These are phyloP conservation scores for Oscheius sp. DNA, from an alignment of 2,888 invertebrate species.

Conservation along the genomic window DNA sequence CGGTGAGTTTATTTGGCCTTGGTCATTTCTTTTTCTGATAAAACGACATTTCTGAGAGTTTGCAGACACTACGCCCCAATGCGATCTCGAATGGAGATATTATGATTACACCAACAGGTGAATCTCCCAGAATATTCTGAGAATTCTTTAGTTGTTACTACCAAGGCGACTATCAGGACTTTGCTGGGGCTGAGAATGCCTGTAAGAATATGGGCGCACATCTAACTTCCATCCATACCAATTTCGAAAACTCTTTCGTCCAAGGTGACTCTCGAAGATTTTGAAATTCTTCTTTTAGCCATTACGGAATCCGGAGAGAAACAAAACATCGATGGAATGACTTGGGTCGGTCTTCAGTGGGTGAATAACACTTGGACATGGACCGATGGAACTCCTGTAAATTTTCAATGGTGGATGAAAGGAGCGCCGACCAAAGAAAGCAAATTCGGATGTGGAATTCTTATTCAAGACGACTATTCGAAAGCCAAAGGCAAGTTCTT, in stretches of 20 bases:
- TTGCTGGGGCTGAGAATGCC: neutral
- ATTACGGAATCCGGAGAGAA: constrained; percentile 20
- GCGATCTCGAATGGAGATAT: neutral
- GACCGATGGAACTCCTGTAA: constrained; percentile 18
- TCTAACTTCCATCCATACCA: constrained; percentile 6
- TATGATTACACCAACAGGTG: neutral
- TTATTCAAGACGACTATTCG: neutral
- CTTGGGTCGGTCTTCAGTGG: constrained; percentile 19
- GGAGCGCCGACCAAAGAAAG: neutral
- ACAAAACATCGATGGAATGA: constrained; percentile 24
- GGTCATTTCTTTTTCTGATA: too few relatives aligned
- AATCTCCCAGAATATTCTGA: too few relatives aligned
- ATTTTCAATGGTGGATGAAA: constrained; percentile 14
- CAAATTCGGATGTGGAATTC: constrained; percentile 1
- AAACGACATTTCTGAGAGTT: too few relatives aligned
- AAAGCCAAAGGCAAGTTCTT: too few relatives aligned
- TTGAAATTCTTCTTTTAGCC: neutral
- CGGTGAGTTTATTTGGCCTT: neutral
- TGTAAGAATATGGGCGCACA: neutral
- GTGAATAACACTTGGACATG: constrained; percentile 19
- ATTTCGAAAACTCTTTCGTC: neutral
- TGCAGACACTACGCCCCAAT: neutral
- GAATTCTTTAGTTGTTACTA: constrained; percentile 17
- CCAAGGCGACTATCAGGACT: constrained; percentile 9
- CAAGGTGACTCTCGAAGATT: neutral